Evolutionary conservation across 2,113 vertebrate genomes (phyloP).

Genomic region (Triplophysa rosa): DNA sequence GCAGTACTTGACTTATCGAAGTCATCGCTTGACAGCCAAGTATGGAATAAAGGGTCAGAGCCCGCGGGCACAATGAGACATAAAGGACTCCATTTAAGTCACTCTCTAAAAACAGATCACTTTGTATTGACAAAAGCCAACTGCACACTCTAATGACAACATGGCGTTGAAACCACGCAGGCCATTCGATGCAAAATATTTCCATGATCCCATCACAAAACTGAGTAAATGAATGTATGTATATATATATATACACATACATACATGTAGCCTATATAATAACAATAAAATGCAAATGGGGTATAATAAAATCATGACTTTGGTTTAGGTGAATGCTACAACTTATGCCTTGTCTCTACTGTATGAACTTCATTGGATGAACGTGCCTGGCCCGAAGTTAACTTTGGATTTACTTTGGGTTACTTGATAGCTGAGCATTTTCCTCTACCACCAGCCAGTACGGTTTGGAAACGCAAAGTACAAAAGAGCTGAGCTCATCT

Average conservation of each 20-base stretch:
- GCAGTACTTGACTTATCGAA: conserved; percentile 17
- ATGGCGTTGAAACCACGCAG: not conserved
- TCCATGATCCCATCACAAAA: too few species aligned
- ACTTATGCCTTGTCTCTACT: too few species aligned
- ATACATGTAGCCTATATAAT: too few species aligned
- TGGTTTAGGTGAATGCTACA: too few species aligned
- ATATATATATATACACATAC: not conserved
- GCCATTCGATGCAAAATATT: not conserved
- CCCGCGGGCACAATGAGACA: not conserved
- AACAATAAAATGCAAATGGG: too few species aligned
- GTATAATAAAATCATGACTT: too few species aligned
- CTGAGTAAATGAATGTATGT: too few species aligned
- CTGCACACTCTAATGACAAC: not conserved
- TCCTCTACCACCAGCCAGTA: too few species aligned
- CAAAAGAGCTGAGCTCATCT: not conserved
- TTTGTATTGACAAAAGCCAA: not conserved
- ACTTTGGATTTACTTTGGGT: too few species aligned
- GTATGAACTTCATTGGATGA: too few species aligned
- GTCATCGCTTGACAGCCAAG: conserved; percentile 17
- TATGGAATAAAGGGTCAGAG: conserved; percentile 2
- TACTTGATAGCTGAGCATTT: not conserved
- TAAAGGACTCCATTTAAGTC: conserved; percentile 14
- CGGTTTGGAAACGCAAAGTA: not conserved
- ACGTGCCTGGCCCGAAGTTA: too few species aligned
- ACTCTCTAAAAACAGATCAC: not conserved